Conservation (phyloP, 2,888 invertebrate genomes). For the Drosophila siamana region DNA sequence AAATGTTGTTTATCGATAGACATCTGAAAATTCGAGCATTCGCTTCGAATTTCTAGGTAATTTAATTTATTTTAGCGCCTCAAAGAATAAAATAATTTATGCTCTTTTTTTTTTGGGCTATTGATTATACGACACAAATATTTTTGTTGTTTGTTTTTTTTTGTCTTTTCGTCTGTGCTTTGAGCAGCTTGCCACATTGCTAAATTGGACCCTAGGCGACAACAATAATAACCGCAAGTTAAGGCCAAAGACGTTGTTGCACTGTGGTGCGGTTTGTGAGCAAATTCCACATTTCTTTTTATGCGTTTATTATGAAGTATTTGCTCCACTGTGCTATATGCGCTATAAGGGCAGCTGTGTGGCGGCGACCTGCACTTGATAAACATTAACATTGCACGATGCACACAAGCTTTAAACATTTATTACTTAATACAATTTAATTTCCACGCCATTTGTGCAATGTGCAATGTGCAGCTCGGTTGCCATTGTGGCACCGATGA, state of each 20-base stretch:
- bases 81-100: neutral
- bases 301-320: no score
- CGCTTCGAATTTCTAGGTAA: neutral
- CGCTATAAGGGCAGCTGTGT: conserved; percentile 5
- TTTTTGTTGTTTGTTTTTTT: neutral
- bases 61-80: conserved; percentile 5
- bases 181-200: no score
- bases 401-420: conserved; percentile 62
- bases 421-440: conserved; percentile 69
- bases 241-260: no score
- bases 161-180: no score
- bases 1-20: conserved; percentile 6
- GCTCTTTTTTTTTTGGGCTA: neutral
- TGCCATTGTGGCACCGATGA: conserved; percentile 52
- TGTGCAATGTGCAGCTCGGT: conserved; percentile 42
- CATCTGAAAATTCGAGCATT: conserved; percentile 4
- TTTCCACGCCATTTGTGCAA: conserved; percentile 66
- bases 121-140: neutral
- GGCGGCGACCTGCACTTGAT: conserved; percentile 5
- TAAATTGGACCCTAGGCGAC: no score
- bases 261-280: no score
- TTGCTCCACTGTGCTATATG: conserved; percentile 22
- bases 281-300: neutral
- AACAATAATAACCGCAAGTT: no score
- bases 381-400: conserved; percentile 53